Evolutionary conservation across 2,113 vertebrate genomes (phyloP).

Genomic region (Centrocercus urophasianus): DNA sequence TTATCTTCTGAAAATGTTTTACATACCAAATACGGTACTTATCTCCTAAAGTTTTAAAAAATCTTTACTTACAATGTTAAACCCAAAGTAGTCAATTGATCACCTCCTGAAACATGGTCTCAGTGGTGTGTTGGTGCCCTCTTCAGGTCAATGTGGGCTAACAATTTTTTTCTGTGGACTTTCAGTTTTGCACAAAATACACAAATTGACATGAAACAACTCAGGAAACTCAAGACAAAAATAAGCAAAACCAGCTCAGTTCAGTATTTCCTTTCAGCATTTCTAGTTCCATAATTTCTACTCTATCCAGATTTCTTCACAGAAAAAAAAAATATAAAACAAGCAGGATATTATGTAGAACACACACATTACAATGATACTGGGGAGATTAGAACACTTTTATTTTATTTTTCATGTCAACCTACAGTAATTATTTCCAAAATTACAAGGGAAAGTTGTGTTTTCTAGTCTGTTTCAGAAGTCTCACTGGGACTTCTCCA

Average conservation of each 20-base stretch:
- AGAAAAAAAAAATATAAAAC: background rate
- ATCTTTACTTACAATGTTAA: background rate
- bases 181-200: background rate
- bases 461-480: background rate
- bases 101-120: background rate
- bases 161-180: background rate
- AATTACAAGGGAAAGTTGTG: background rate
- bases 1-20: background rate
- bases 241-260: background rate
- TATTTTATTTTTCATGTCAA: background rate
- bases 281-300: background rate
- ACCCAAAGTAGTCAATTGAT: background rate
- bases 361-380: background rate
- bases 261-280: background rate
- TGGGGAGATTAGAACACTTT: background rate
- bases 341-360: background rate
- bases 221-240: background rate
- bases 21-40: background rate
- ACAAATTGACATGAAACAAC: background rate
- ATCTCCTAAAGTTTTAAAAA: background rate
- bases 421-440: background rate
- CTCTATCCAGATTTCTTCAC: background rate
- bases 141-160: constrained; percentile 50
- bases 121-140: constrained; percentile 49
- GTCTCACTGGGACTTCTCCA: background rate